Evolutionary conservation across 2,797 vertebrate genomes (phyloP).

Genomic region (Artibeus lituratus): DNA sequence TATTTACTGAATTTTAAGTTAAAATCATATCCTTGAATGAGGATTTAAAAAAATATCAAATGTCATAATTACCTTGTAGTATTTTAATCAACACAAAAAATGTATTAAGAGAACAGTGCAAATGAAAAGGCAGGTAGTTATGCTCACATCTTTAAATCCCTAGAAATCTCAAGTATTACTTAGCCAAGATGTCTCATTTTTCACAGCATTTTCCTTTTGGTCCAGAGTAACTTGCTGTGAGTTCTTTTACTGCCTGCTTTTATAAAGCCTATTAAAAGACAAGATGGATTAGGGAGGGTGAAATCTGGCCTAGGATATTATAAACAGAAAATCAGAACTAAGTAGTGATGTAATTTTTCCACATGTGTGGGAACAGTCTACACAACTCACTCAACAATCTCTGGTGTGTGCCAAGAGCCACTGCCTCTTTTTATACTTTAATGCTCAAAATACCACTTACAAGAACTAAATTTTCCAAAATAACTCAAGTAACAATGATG

Average conservation of each 20-base stretch:
- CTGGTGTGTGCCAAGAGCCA: slow-evolving; percentile 72
- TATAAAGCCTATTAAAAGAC: slow-evolving; percentile 77
- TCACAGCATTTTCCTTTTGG: slow-evolving; percentile 77
- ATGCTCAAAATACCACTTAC: slow-evolving; percentile 20
- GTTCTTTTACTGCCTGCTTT: slow-evolving; percentile 75
- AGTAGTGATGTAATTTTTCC: slow-evolving; percentile 81
- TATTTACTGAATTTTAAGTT: slow-evolving; percentile 19
- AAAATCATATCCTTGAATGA: not conserved
- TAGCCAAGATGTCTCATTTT: slow-evolving; percentile 47
- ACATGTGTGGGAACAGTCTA: slow-evolving; percentile 77
- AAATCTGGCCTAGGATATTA: slow-evolving; percentile 63
- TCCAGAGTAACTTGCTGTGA: slow-evolving; percentile 72
- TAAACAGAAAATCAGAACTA: slow-evolving; percentile 81
- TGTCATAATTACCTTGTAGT: not conserved
- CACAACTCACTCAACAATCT: slow-evolving; percentile 80
- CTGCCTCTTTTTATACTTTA: slow-evolving; percentile 55
- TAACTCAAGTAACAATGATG: slow-evolving; percentile 29
- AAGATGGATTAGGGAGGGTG: slow-evolving; percentile 72
- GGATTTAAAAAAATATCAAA: not conserved
- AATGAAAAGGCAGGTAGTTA: not conserved
- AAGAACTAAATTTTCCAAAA: slow-evolving; percentile 40
- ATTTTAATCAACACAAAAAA: not conserved
- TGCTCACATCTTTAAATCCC: not conserved
- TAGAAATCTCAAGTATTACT: slow-evolving; percentile 16
- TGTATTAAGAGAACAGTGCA: not conserved